Evolutionary conservation across 2,113 vertebrate genomes (phyloP), one percentile per base, ranked within the genome.

Genomic region (Centropus unirufus): DNA sequence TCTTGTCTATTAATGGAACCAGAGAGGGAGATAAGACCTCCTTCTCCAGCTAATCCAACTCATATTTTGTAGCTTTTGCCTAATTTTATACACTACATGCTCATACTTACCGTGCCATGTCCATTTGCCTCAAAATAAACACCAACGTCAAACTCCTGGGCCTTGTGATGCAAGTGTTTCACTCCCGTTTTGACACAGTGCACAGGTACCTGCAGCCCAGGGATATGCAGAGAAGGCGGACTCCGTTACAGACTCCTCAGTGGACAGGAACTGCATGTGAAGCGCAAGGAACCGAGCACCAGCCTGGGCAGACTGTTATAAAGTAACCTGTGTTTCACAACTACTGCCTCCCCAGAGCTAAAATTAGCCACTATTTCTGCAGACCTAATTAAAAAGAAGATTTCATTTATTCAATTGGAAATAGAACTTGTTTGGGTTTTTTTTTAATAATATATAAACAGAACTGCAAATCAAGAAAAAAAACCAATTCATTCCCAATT

Each of bases 121-220:
- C 99, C 99, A 1, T 99, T 99, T 74, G 99, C 99, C 96, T 99
- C 99, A 95, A 99, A 99, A 96, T 99, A 99, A 94, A 99, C 98
- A 6, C 99, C 99, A 27, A 99, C 94, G 68, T 99, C 99, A 97
- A 99, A 99, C 87, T 99, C 98, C 97, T 98, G 98, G 24, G 99
- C 99, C 66, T 98, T 99, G 55, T 99, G 99, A 80, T 99, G 99
- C 46, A 99, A 97, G 92, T 99, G 98, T 82, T 99, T 99, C 91
- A 99, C 99, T 89, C 99, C 99, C 8, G 99, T 99, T 97, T 99
- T 99, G 9, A 98, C 98, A 90, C 99, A 99, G 91, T 97, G 98
- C 85, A 99, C 99, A 22, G 97, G 97, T n/a, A 99, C 98, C 99
- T 99, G 87, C 46, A 92, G 69, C 12, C 85, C 61, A 76, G 39